A percentile compares a stretch with the other conserved stretches of the same genome.
phyloP scores from a whole-genome alignment of 2,797 vertebrate species.

The Gephyroberyx darwinii region DNA sequence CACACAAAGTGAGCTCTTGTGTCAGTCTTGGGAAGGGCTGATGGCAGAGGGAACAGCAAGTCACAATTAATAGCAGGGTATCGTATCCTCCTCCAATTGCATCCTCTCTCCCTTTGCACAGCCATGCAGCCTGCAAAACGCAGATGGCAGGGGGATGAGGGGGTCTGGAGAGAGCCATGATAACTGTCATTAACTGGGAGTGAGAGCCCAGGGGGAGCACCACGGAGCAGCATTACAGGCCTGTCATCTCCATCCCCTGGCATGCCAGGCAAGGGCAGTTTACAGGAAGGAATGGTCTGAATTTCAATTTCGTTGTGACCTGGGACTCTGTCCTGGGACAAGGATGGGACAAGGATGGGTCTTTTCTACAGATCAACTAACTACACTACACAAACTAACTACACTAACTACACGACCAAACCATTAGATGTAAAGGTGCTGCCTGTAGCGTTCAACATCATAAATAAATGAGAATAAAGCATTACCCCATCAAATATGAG shows the following conservation, averaged over 20 bases:
- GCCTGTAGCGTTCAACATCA: slow-evolving; percentile 10
- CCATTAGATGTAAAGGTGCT: background rate
- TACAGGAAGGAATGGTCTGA: slow-evolving; percentile 9
- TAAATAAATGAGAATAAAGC: too few relatives aligned
- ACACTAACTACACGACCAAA: background rate
- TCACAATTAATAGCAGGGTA: slow-evolving; percentile 61
- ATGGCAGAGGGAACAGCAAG: slow-evolving; percentile 42
- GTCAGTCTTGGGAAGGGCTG: slow-evolving; percentile 25
- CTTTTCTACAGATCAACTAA: background rate
- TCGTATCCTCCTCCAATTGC: slow-evolving; percentile 43
- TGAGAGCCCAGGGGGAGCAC: slow-evolving; percentile 46
- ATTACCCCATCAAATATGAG: background rate
- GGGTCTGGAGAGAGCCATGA: slow-evolving; percentile 65
- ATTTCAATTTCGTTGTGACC: slow-evolving; percentile 1
- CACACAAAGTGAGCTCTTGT: slow-evolving; percentile 6
- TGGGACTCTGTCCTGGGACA: background rate
- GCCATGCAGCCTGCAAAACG: slow-evolving; percentile 47
- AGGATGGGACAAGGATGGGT: background rate
- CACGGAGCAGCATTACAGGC: slow-evolving; percentile 57
- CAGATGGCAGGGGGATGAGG: slow-evolving; percentile 62
- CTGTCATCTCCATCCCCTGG: slow-evolving; percentile 48
- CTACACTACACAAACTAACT: too few relatives aligned
- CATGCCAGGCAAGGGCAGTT: slow-evolving; percentile 32
- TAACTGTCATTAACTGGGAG: slow-evolving; percentile 75
- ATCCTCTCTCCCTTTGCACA: slow-evolving; percentile 43